Base-by-base conservation (phyloP, 2,797 vertebrate genomes). In the Poecile montanus region DNA sequence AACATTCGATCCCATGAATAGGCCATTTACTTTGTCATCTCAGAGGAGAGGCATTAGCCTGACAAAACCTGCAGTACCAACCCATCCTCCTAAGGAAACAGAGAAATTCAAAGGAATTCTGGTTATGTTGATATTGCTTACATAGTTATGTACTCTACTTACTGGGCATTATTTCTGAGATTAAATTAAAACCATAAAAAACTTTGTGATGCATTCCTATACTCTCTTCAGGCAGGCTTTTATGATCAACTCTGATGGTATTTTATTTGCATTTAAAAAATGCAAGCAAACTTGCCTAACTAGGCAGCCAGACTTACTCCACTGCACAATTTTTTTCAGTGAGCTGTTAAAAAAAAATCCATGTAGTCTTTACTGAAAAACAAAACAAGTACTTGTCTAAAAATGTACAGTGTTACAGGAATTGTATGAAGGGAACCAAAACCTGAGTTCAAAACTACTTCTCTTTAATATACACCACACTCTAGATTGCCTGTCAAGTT, bases 181-280 rank as follows among this genome's bases (percentile, higher is more conserved):
- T 34, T 63, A 87, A 91, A 92, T 96, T 86, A 95, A 97, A 95
- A 58, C 65, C 61, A 92, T 94, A 76, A 94, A 96, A 93, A 95
- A 89, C 44, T 79, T 85, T 68, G 25, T 47, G 21, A 68, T 48
- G 26, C 9, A 53, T 84, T 95, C 26, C 25, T 79, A 16, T 17
- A 45, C 27, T 34, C 58, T 91, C 51, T 88, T 90, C 56, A 89
- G 53, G 42, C 57, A 77, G 34, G 54, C 44, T 63, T 71, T 76
- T 87, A 87, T 63, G 68, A 80, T 57, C 84, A 75, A 63, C 47
- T 63, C 34, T 30, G 18, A 70, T 30, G 60, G 21, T 74, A 76
- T 87, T 85, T 61, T 54, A 91, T 22, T 76, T 72, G 27, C 42
- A 65, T 10, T 73, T 8, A 77, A 80, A 84, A 87, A 87, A 84